A percentile compares a stretch with the other conserved stretches of the same genome.
phyloP scores from a whole-genome alignment of 2,113 vertebrate genomes.

The Elachura formosa region DNA sequence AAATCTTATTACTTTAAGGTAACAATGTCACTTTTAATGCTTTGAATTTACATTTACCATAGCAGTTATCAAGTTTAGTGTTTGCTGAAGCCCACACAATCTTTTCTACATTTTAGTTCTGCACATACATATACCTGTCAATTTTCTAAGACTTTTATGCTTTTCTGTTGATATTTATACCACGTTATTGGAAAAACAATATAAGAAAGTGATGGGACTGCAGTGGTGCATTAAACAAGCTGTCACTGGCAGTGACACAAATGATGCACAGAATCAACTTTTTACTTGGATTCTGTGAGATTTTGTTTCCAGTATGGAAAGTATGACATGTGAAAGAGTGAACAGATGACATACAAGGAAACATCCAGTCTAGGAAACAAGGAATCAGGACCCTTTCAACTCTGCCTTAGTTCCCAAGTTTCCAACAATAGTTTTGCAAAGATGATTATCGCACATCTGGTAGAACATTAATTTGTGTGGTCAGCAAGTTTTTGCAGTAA shows the following conservation, averaged over 20 bases:
- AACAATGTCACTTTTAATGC: not conserved
- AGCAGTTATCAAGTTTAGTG: not conserved
- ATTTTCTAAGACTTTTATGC: not conserved
- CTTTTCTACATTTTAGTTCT: not conserved
- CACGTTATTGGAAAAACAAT: not conserved
- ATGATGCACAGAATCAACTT: not conserved
- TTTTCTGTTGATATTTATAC: not conserved
- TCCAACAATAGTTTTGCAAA: not conserved
- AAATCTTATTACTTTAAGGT: not conserved
- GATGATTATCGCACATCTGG: not conserved
- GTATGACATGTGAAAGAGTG: not conserved
- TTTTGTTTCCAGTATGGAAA: not conserved
- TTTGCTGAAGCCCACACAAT: not conserved
- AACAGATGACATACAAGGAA: not conserved
- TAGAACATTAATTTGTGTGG: not conserved
- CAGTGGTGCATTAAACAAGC: not conserved
- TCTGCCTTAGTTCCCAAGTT: not conserved
- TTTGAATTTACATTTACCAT: not conserved
- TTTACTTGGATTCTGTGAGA: not conserved
- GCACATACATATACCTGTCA: not conserved
- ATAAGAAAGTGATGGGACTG: not conserved
- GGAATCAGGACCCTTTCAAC: not conserved
- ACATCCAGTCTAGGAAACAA: not conserved
- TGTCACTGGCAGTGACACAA: not conserved
- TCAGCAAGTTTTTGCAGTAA: not conserved